phyloP scores from a whole-genome alignment of 2,888 invertebrate genomes.

The Mythimna impura region DNA sequence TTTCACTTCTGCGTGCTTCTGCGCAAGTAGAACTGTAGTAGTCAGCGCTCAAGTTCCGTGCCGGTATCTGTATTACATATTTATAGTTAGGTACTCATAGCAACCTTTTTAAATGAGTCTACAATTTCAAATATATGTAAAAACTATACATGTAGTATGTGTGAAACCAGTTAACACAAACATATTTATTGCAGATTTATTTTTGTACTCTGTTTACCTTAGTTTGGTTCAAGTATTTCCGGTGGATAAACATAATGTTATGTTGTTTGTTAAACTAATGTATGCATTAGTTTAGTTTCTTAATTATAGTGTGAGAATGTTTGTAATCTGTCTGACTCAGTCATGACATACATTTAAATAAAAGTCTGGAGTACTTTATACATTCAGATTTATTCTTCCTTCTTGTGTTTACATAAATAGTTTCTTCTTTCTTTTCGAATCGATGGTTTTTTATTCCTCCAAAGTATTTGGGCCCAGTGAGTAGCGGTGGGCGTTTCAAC shows the following conservation, averaged over 20 bases:
- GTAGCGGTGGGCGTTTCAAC: too few species aligned
- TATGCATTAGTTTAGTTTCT: constrained; percentile 26
- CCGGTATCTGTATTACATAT: too few species aligned
- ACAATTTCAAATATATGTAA: constrained; percentile 32
- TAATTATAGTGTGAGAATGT: constrained; percentile 26
- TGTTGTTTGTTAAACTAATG: constrained; percentile 35
- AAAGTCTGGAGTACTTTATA: background rate
- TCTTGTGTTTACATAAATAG: background rate
- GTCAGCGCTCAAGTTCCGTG: too few species aligned
- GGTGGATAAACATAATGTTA: constrained; percentile 39
- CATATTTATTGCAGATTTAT: constrained; percentile 46
- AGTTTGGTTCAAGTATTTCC: constrained; percentile 41
- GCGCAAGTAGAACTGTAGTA: too few species aligned
- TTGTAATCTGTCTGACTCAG: constrained; percentile 1
- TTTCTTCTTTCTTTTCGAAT: background rate
- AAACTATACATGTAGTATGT: constrained; percentile 2
- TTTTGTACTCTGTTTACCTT: constrained; percentile 59
- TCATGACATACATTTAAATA: constrained; percentile 1
- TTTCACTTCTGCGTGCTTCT: too few species aligned
- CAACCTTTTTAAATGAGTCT: background rate
- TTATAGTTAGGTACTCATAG: too few species aligned
- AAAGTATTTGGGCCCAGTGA: too few species aligned
- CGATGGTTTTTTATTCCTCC: too few species aligned
- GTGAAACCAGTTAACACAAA: constrained; percentile 36
- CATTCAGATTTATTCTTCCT: background rate